Base-by-base conservation (phyloP, 2,113 vertebrate species). In the Rhabdornis inornatus region DNA sequence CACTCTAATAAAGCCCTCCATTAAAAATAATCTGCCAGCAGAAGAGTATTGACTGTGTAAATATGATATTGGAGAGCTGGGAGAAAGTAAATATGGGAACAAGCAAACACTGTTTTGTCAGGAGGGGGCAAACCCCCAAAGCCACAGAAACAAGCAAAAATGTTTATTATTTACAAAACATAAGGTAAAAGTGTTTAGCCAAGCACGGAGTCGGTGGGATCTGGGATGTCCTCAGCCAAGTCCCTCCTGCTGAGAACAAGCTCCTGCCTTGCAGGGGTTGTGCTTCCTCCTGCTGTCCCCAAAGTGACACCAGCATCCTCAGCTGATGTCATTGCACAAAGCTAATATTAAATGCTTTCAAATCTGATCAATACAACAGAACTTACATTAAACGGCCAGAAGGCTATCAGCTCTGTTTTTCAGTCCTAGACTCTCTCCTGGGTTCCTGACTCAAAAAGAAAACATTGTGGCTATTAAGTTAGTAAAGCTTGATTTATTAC, bases 401-500 rank as follows among this genome's bases (percentile, higher is more conserved):
- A 94, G 95, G 76, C 80, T 96, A 95, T 92, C 96, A 89, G 60
- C 94, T 95, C 89, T 84, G 80, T 1, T 8, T 90, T 63, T 77
- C 71, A 95, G 69, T 87, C 95, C 94, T 86, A 95, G 91, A 53
- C 93, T 94, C 92, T 93, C 94, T 92, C 93, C 52, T 83, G 90
- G 90, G 96, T 74, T 96, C 83, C 94, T 94, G 91, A 95, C 91
- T 97, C 70, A 17, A 97, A 97, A 97, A 85, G 80, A 97, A 97
- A 94, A 95, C 96, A 95, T 97, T 85, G 93, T 85, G 92, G 95
- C 97, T 97, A 90, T 97, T 97, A 97, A 98, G 96, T 83, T 63
- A 91, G 79, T 72, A 94, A 96, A 96, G 95, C 98, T 85, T 97
- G 97, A 98, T 98, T 98, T 97, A 97, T 98, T 97, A 95, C 91